phyloP scores from a whole-genome alignment of 92 coral and sea anemone species.

The Metridium senile region DNA sequence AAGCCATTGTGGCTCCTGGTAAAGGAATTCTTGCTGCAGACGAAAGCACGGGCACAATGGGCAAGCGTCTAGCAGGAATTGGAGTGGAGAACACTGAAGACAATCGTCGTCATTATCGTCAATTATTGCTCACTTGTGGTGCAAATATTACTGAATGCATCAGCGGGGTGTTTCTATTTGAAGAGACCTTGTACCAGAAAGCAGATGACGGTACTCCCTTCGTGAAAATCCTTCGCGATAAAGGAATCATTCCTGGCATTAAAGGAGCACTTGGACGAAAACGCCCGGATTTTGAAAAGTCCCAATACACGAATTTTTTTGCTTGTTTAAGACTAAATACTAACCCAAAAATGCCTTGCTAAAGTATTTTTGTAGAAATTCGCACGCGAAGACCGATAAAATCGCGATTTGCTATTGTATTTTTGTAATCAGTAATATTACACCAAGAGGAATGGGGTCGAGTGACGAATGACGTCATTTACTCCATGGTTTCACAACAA shows the following conservation, averaged over 20 bases:
- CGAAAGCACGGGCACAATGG: conserved; percentile 99
- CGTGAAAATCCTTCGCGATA: conserved; percentile 73
- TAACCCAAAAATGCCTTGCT: too few relatives aligned
- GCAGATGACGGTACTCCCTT: conserved; percentile 99
- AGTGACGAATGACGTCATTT: too few relatives aligned
- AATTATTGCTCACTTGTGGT: conserved; percentile 90
- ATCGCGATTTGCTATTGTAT: too few relatives aligned
- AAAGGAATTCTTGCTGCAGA: conserved; percentile 98
- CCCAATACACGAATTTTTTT: too few relatives aligned
- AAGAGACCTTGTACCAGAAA: conserved; percentile 97
- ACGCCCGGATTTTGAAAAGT: too few relatives aligned
- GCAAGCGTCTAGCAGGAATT: conserved; percentile 84
- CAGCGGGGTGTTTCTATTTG: conserved; percentile 95
- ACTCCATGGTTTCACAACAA: too few relatives aligned
- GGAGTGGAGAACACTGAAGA: conserved; percentile 97
- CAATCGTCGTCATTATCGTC: conserved; percentile 93
- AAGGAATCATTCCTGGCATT: conserved; percentile 92
- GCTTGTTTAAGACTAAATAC: too few relatives aligned
- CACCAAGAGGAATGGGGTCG: too few relatives aligned
- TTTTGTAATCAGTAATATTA: too few relatives aligned
- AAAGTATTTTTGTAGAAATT: too few relatives aligned
- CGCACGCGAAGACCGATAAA: too few relatives aligned
- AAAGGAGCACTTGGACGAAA: too few relatives aligned
- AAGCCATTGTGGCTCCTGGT: conserved; percentile 88
- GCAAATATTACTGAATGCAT: conserved; percentile 63